These are phyloP conservation scores for Taphrorychus bicolor DNA, from an alignment of 2,888 invertebrate species.

Conservation along the genomic window DNA sequence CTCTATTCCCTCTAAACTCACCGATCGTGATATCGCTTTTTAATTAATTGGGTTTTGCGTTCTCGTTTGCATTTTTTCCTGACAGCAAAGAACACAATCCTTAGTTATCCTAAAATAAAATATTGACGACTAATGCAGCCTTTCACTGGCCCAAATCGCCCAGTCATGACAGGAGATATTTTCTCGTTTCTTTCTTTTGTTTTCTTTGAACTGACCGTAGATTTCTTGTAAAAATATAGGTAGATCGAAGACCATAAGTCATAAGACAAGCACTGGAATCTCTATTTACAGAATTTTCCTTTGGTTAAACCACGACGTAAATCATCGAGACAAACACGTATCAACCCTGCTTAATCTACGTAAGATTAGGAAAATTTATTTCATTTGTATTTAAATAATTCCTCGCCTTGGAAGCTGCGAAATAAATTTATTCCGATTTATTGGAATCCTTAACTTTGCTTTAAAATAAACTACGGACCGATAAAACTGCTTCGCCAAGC, in stretches of 20 bases:
- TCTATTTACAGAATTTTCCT: neutral
- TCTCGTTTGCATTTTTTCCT: too few relatives aligned
- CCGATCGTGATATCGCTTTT: too few relatives aligned
- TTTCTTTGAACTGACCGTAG: neutral
- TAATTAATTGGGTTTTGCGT: too few relatives aligned
- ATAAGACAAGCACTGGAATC: neutral
- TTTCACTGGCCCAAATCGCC: neutral
- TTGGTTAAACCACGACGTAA: constrained; percentile 6
- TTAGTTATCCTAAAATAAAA: constrained; percentile 1
- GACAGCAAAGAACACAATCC: too few relatives aligned
- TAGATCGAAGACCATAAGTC: neutral
- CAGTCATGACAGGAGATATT: constrained; percentile 12
- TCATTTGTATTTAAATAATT: constrained; percentile 39
- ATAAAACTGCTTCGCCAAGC: constrained; percentile 20
- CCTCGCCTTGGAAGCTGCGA: constrained; percentile 25
- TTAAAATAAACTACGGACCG: constrained; percentile 27
- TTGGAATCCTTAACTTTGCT: constrained; percentile 26
- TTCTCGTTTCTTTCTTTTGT: constrained; percentile 5
- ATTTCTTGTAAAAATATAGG: neutral
- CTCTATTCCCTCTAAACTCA: too few relatives aligned
- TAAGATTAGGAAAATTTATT: constrained; percentile 40
- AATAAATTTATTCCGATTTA: constrained; percentile 38
- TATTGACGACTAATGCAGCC: constrained; percentile 1
- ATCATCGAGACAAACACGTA: constrained; percentile 25
- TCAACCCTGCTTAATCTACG: constrained; percentile 31